Base-by-base conservation (phyloP, 2,888 invertebrate genomes). In the Lucinisca nassula region DNA sequence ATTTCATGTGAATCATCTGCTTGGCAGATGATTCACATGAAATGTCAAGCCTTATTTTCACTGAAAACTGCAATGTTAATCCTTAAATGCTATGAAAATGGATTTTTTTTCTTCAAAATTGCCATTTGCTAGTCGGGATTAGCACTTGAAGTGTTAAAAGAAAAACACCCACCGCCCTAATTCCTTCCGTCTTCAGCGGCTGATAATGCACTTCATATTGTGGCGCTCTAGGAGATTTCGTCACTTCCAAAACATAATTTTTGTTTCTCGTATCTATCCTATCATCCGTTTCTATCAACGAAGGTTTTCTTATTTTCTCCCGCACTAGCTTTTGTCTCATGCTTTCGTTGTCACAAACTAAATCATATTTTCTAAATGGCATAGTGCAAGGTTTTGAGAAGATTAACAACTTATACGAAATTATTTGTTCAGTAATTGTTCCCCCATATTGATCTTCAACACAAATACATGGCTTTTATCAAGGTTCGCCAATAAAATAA, bases 131-230 rank as follows among this genome's bases (percentile, higher is more conserved):
- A n/a, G n/a, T n/a, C n/a, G n/a, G n/a, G n/a, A n/a, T n/a, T n/a
- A n/a, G n/a, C n/a, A n/a, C n/a, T n/a, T n/a, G n/a, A n/a, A n/a
- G n/a, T n/a, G n/a, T n/a, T n/a, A n/a, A n/a, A n/a, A n/a, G n/a
- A n/a, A n/a, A n/a, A n/a, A 58, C 21, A 85, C 86, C 61, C 45
- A 89, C 89, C 85, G 77, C 38, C 67, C 73, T 24, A 45, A 86
- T 82, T 35, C 86, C 86, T 51, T 85, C 81, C 24, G 67, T 77
- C 61, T 73, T 82, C 37, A 79, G 78, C 83, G 87, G 87, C 67
- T 86, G 79, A 78, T 87, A 89, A 77, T 87, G 87, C 6, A 89
- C 49, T 35, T 83, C 85, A 79, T 89, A 89, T 82, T 85, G 78
- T 2, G 89, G 89, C 10, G 87, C 87, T n/a, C 85, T 73, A 6